These are phyloP conservation scores for Ectemnius continuus DNA, from an alignment of 2,888 invertebrate genomes.

Conservation along the genomic window DNA sequence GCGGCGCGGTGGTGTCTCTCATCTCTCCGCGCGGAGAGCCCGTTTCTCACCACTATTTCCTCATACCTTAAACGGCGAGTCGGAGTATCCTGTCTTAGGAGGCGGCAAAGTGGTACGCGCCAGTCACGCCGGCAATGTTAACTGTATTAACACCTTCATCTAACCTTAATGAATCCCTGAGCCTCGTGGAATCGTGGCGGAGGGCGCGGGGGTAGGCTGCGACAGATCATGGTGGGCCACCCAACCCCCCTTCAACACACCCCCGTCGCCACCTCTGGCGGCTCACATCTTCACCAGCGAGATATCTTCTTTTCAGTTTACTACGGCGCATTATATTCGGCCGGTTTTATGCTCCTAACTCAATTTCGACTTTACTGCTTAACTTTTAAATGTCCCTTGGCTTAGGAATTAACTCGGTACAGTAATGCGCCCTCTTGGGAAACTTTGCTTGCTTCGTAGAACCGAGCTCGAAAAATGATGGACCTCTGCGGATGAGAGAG, in stretches of 20 bases:
- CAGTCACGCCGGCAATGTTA: constrained; percentile 70
- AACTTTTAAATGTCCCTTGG: too few relatives aligned
- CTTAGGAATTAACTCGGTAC: too few relatives aligned
- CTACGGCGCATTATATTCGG: too few relatives aligned
- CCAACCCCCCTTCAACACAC: not conserved
- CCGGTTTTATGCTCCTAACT: too few relatives aligned
- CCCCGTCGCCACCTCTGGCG: constrained; percentile 7
- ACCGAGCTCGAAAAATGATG: too few relatives aligned
- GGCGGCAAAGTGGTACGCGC: constrained; percentile 55
- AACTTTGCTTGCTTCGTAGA: too few relatives aligned
- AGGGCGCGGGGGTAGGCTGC: constrained; percentile 20
- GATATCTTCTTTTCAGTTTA: too few relatives aligned
- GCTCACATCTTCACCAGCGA: not conserved
- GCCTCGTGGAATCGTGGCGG: constrained; percentile 37
- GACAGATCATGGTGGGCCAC: constrained; percentile 33
- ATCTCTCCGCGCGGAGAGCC: too few relatives aligned
- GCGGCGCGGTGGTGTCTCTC: too few relatives aligned
- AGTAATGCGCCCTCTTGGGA: too few relatives aligned
- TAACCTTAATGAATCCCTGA: constrained; percentile 75
- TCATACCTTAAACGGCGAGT: constrained; percentile 30
- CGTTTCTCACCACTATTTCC: constrained; percentile 9
- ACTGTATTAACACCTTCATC: constrained; percentile 76
- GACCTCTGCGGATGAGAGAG: too few relatives aligned
- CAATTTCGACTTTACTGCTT: too few relatives aligned
- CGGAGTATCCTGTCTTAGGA: constrained; percentile 54